Conservation (phyloP, 2,113 vertebrate genomes). For the Hoplias malabaricus region DNA sequence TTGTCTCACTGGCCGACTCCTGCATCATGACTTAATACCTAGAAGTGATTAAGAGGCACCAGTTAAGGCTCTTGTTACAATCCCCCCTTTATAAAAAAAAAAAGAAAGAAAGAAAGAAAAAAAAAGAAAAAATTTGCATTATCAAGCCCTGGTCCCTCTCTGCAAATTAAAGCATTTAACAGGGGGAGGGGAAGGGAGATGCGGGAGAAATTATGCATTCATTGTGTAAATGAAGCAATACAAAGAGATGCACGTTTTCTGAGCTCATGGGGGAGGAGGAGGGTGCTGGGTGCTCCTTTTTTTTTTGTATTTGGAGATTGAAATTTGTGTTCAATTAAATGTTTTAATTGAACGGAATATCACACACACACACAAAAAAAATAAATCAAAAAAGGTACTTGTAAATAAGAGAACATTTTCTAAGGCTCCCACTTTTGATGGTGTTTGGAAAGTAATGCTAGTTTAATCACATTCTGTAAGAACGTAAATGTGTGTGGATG, state of each 20-base stretch:
- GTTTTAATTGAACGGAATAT: neutral
- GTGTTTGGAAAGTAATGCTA: constrained; percentile 11
- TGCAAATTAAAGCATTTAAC: constrained; percentile 93
- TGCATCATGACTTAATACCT: constrained; percentile 99
- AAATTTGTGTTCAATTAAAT: neutral
- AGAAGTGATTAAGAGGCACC: constrained; percentile 99
- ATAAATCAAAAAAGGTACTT: neutral
- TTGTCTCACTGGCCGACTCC: constrained; percentile 99
- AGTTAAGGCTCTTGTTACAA: constrained; percentile 90
- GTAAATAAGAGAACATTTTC: neutral
- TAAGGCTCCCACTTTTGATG: neutral
- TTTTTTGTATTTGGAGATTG: constrained; percentile 69
- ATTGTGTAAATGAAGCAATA: constrained; percentile 92
- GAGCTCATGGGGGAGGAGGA: constrained; percentile 74
- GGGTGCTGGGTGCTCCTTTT: constrained; percentile 45
- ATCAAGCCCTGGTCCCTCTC: constrained; percentile 90
- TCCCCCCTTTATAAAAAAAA: constrained; percentile 47
- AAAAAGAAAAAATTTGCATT: constrained; percentile 77
- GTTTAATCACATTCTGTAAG: constrained; percentile 4
- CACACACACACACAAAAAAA: neutral
- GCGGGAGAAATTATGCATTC: constrained; percentile 80
- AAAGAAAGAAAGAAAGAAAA: constrained; percentile 23
- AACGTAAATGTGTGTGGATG: constrained; percentile 52
- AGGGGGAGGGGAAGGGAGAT: constrained; percentile 64
- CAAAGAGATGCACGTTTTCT: constrained; percentile 81